These are phyloP conservation scores for Enteromius fasciolatus DNA, from an alignment of 2,797 vertebrate species.

Conservation along the genomic window DNA sequence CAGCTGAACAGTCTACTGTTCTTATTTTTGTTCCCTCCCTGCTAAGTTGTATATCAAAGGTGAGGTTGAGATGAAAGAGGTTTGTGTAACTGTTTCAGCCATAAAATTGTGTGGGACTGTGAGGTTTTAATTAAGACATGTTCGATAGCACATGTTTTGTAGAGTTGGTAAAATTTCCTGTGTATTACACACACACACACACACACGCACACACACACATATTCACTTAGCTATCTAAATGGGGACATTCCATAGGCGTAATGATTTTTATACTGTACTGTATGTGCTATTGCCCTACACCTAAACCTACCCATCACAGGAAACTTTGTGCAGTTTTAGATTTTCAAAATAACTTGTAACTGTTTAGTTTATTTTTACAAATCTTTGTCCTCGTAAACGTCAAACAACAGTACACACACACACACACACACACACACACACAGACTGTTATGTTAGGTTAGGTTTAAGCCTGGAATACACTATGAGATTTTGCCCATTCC, in stretches of 20 bases:
- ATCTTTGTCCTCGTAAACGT: too few relatives aligned
- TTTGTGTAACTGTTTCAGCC: slow-evolving; percentile 10
- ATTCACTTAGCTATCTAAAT: too few relatives aligned
- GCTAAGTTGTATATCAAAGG: slow-evolving; percentile 42
- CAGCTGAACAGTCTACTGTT: slow-evolving; percentile 50
- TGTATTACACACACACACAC: background rate
- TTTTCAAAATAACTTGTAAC: background rate
- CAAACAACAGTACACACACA: too few relatives aligned
- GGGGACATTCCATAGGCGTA: background rate
- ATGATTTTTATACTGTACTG: too few relatives aligned
- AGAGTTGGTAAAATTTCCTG: background rate
- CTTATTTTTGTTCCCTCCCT: slow-evolving; percentile 49
- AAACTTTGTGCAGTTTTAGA: background rate
- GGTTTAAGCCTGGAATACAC: too few relatives aligned
- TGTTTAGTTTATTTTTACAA: too few relatives aligned
- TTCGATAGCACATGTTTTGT: background rate
- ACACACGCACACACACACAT: background rate
- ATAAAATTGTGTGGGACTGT: slow-evolving; percentile 12
- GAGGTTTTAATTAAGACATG: slow-evolving; percentile 39
- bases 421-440: too few relatives aligned
- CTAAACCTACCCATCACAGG: background rate
- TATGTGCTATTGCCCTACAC: too few relatives aligned
- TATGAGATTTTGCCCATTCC: too few relatives aligned
- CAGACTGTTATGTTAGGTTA: too few relatives aligned
- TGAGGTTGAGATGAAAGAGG: slow-evolving; percentile 43